Evolutionary conservation across 2,113 vertebrate species (phyloP).

Genomic region (Callospermophilus lateralis): DNA sequence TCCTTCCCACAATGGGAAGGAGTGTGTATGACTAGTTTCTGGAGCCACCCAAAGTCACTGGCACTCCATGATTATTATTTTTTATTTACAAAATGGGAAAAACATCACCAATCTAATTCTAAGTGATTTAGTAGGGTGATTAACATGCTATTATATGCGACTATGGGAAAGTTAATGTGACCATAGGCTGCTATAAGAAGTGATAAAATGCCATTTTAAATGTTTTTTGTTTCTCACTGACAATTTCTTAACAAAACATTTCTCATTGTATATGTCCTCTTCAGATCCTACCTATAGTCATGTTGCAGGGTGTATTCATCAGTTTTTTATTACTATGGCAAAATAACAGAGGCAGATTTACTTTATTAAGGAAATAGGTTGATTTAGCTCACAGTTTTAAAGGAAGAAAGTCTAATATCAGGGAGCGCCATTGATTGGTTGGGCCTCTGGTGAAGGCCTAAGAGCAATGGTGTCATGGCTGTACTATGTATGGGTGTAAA

Average conservation of each 20-base stretch:
- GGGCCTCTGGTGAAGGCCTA: too few relatives aligned
- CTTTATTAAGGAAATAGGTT: too few relatives aligned
- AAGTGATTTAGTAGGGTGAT: not conserved
- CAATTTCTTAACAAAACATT: not conserved
- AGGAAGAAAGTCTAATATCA: too few relatives aligned
- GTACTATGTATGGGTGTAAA: too few relatives aligned
- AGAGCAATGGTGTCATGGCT: too few relatives aligned
- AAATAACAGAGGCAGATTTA: not conserved
- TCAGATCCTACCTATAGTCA: not conserved
- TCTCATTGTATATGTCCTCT: not conserved
- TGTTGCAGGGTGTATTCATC: not conserved
- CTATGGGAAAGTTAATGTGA: not conserved
- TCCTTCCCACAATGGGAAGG: not conserved
- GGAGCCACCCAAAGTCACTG: not conserved
- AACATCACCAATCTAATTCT: not conserved
- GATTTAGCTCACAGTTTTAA: too few relatives aligned
- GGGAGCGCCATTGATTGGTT: too few relatives aligned
- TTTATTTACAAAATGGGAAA: not conserved
- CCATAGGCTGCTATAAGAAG: not conserved
- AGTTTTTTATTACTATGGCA: not conserved
- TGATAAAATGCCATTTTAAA: not conserved
- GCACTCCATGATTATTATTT: not conserved
- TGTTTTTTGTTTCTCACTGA: not conserved
- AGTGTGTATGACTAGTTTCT: not conserved
- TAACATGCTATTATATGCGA: not conserved